Base-by-base conservation (phyloP, 1,140 invertebrate genomes). In the Drosophila carrolli region DNA sequence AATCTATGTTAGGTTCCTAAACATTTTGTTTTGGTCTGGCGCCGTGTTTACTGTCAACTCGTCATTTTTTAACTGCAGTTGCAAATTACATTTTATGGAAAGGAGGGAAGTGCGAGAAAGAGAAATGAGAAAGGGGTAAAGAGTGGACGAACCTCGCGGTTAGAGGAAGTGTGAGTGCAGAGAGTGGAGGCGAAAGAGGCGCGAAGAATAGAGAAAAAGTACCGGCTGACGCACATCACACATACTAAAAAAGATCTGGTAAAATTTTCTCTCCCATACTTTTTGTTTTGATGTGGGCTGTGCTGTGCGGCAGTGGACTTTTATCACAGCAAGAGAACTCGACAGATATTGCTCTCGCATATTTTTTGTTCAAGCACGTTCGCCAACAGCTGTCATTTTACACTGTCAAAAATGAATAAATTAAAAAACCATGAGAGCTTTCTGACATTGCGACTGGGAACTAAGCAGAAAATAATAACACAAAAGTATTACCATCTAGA, bases 81-180 rank as follows among this genome's bases (percentile, higher is more conserved):
- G 82, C 50, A 67, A 85, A 85, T 85, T 85, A 65, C 74, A 78
- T 86, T 65, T 76, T 32, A 74, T 38, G 41, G 58, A 35, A 35
- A 8, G 9, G 16, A 11, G 14, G 27, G 51, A 51, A 40, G 46
- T 50, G 27, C 29, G 4, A 43, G n/a, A 35, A 7, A 4, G 51
- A 50, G 58, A 46, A 8, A 5, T 5, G 27, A 13, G 27, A 19
- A 7, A 43, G 40, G 16, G 10, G 58, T 6, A 32, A 16, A 14
- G 16, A 13, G 23, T 32, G 38, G 27, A 29, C 57, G 53, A 56
- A 43, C 53, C 68, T 67, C 50, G 62, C 32, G 35, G 40, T 16
- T 40, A 2, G 32, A 50, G 41, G 38, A 65, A 61, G 40, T 27
- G 37, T 58, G 53, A 46, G 23, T 32, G 19, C 7, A 9, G 48